A percentile compares a stretch with the other conserved stretches of the same genome.
phyloP scores from a whole-genome alignment of 2,888 invertebrate species.

The Platerodrilus igneus region DNA sequence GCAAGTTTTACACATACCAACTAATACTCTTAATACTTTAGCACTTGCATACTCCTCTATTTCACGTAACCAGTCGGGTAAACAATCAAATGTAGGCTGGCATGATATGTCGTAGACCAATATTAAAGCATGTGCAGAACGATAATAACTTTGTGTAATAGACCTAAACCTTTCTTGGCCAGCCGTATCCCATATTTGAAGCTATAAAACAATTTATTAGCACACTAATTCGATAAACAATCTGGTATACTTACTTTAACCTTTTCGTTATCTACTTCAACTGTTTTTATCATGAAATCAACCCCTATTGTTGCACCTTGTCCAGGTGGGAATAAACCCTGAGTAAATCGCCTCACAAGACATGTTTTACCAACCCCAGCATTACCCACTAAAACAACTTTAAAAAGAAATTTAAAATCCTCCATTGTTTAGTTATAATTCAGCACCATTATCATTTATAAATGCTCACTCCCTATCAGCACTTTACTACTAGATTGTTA shows the following conservation, averaged over 20 bases:
- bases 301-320: slow-evolving; percentile 99
- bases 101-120: slow-evolving; percentile 96
- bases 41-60: slow-evolving; percentile 96
- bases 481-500: slow-evolving; percentile 2
- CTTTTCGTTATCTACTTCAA: slow-evolving; percentile 93
- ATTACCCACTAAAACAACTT: slow-evolving; percentile 97
- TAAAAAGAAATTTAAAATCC: slow-evolving; percentile 98
- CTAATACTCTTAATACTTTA: slow-evolving; percentile 89
- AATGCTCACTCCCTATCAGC: not conserved
- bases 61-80: slow-evolving; percentile 95
- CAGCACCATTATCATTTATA: too few relatives aligned
- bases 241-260: slow-evolving; percentile 81
- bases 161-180: slow-evolving; percentile 96
- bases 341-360: slow-evolving; percentile 92
- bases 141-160: slow-evolving; percentile 96
- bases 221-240: not conserved
- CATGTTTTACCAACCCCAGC: slow-evolving; percentile 99
- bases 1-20: slow-evolving; percentile 59
- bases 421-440: slow-evolving; percentile 61
- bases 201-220: slow-evolving; percentile 51
- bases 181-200: slow-evolving; percentile 99
- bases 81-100: slow-evolving; percentile 95
- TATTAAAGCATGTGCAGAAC: slow-evolving; percentile 95
- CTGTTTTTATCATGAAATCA: slow-evolving; percentile 99
- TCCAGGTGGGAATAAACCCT: slow-evolving; percentile 96